Conservation (phyloP, 2,113 vertebrate species). For the Centrocercus urophasianus region DNA sequence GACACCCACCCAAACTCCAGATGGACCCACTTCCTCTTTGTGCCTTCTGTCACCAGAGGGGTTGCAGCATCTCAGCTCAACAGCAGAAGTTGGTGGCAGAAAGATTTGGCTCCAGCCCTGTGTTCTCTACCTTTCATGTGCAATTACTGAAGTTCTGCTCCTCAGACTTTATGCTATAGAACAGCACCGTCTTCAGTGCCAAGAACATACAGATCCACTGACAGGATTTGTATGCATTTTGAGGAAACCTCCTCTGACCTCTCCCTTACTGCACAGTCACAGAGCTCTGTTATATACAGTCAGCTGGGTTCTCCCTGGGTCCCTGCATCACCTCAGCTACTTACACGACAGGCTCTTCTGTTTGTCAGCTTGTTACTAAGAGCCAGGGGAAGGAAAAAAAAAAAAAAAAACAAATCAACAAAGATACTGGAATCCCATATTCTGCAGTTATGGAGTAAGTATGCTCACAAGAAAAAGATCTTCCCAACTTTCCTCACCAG, state of each 20-base stretch:
- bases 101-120: neutral
- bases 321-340: neutral
- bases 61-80: neutral
- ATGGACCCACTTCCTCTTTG: neutral
- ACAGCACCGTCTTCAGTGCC: accelerated
- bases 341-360: neutral
- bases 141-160: neutral
- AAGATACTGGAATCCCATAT: neutral
- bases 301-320: neutral
- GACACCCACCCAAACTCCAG: neutral
- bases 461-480: neutral
- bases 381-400: neutral
- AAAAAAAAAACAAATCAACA: neutral
- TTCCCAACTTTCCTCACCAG: neutral
- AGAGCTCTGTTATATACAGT: neutral
- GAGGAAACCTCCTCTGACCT: neutral
- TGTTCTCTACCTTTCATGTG: neutral
- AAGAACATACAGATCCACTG: neutral
- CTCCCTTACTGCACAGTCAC: neutral
- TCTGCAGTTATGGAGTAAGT: neutral
- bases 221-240: neutral
- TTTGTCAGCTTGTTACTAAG: neutral
- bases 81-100: neutral
- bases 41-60: neutral
- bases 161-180: neutral